Base-by-base conservation (phyloP, 2,888 invertebrate species). In the Pseudococcus viburni region DNA sequence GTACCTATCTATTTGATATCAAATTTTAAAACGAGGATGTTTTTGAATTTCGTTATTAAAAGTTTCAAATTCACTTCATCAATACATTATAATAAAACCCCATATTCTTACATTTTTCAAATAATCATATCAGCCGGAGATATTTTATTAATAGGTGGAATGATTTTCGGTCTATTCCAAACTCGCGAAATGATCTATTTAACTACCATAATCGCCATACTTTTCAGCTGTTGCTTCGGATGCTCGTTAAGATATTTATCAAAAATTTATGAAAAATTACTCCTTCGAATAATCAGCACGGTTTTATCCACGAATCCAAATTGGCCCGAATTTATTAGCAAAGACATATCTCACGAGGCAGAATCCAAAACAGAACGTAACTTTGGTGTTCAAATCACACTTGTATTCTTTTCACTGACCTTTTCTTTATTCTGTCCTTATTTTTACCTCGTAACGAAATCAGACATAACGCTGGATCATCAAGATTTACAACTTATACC, bases 241-340 rank as follows among this genome's bases (percentile, higher is more conserved):
- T 77, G 17, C 42, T 7, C 39, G 8, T 77, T 77, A 7, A 33
- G 26, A 77, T 15, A n/a, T 42, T n/a, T 77, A 77, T 39, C 77
- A 77, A 77, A 77, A 77, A 39, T 42, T 39, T n/a, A 77, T 5
- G 77, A 77, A 77, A 77, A 77, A 42, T 68, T 39, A 17, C 15
- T 77, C 15, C 77, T 39, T 15, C 12, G 15, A 39, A 77, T 77
- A 2, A 42, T 15, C 6, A 77, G 26, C 8, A 77, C 17, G 0
- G 39, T 77, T n/a, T 42, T 42, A 39, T 26, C 26, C 0, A 42
- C 33, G n/a, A 8, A 77, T 39, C 77, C 39, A 33, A n/a, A 77
- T 17, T 77, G 7, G 22, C 77, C 77, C 7, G 0, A 17, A 15
- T 77, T 42, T 42, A 42, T 77, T 9, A 39, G 33, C 17, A n/a